These are phyloP conservation scores for Epinotia nisella DNA, from an alignment of 2,888 invertebrate genomes.

Conservation along the genomic window DNA sequence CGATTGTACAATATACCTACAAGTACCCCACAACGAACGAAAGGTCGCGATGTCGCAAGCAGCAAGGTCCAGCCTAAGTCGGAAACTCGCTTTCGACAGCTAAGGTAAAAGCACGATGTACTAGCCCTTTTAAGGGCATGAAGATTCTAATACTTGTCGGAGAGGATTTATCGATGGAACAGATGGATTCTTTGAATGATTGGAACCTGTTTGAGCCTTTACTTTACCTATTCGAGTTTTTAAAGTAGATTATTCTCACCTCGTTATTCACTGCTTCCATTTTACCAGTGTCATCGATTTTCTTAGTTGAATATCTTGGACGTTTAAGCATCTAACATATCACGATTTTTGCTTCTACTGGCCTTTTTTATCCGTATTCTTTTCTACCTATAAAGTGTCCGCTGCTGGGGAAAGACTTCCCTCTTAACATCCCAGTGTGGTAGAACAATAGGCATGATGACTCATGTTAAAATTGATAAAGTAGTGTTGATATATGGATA, in stretches of 20 bases:
- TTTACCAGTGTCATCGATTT: constrained; percentile 3
- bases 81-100: constrained; percentile 42
- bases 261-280: constrained; percentile 15
- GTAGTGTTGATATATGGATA: too few relatives aligned
- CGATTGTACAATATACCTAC: neutral
- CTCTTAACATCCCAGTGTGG: too few relatives aligned
- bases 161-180: constrained; percentile 12
- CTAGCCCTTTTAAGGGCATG: constrained; percentile 24
- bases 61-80: constrained; percentile 44
- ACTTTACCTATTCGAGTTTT: neutral
- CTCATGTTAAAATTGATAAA: too few relatives aligned
- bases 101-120: constrained; percentile 38
- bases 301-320: neutral
- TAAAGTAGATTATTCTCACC: neutral
- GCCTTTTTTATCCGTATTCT: neutral
- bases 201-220: constrained; percentile 2
- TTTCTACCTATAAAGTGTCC: neutral
- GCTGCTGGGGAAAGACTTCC: too few relatives aligned
- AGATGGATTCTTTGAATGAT: constrained; percentile 18
- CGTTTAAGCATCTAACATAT: neutral
- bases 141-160: constrained; percentile 31
- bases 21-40: constrained; percentile 26
- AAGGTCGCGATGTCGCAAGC: constrained; percentile 45
- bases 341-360: neutral
- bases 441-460: too few relatives aligned